Evolutionary conservation across 2,888 invertebrate genomes (phyloP).

Genomic region (Tipula lateralis): DNA sequence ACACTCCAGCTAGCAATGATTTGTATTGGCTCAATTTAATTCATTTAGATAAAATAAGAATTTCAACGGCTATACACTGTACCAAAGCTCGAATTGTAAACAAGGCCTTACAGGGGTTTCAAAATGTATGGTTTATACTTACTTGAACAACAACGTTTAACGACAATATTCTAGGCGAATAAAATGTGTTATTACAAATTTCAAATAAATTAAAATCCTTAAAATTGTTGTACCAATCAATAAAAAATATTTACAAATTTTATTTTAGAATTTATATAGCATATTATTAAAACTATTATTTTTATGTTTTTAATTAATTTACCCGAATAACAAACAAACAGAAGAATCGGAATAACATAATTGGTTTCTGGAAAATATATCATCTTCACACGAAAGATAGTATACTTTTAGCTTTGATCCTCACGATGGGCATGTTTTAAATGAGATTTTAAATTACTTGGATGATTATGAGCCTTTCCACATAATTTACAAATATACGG

Average conservation of each 20-base stretch:
- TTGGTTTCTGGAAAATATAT: neutral
- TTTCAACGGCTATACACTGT: no score
- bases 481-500: conserved; percentile 28
- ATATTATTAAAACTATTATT: neutral
- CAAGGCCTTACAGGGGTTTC: no score
- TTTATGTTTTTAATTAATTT: neutral
- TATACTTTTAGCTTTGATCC: neutral
- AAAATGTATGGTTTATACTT: no score
- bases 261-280: neutral
- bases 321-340: neutral
- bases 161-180: no score
- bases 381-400: neutral
- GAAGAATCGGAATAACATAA: neutral
- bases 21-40: no score
- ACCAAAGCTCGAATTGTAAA: no score
- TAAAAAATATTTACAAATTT: conserved; percentile 11
- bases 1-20: no score
- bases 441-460: conserved; percentile 28
- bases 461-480: neutral
- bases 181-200: no score
- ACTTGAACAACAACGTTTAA: no score
- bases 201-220: neutral
- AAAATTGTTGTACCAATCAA: neutral
- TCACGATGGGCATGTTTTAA: conserved; percentile 26
- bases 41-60: no score